phyloP scores from a whole-genome alignment of 2,888 invertebrate species.

The Eristalis intricaria region DNA sequence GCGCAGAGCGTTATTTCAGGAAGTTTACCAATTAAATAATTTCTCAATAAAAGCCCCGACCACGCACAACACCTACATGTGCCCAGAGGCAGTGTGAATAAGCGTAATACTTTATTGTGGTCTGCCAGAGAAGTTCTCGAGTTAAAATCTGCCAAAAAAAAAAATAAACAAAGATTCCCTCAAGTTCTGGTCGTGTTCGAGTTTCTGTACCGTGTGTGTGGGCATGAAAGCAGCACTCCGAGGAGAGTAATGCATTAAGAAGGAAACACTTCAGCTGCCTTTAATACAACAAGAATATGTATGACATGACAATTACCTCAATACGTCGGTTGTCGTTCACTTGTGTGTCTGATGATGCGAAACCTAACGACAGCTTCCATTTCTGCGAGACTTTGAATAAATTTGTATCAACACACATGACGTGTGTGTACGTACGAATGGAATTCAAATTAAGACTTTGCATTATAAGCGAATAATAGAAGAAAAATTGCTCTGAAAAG shows the following conservation, averaged over 20 bases:
- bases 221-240: neutral
- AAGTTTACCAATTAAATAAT: slow-evolving; percentile 19
- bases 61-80: slow-evolving; percentile 22
- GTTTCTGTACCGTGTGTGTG: neutral
- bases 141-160: neutral
- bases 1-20: neutral
- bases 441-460: neutral
- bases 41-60: slow-evolving; percentile 9
- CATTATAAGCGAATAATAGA: neutral
- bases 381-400: slow-evolving; percentile 10
- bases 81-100: neutral
- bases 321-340: neutral
- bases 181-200: neutral
- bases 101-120: neutral
- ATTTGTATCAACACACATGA: slow-evolving; percentile 1
- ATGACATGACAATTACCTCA: slow-evolving; percentile 1
- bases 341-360: slow-evolving; percentile 2
- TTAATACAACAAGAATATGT: neutral
- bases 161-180: neutral
- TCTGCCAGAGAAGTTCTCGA: neutral
- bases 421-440: neutral
- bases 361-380: neutral
- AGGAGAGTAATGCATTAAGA: neutral
- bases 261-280: neutral
- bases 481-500: neutral